Conservation (phyloP, 64 coral and sea anemone genomes). For the Montipora capricornis region DNA sequence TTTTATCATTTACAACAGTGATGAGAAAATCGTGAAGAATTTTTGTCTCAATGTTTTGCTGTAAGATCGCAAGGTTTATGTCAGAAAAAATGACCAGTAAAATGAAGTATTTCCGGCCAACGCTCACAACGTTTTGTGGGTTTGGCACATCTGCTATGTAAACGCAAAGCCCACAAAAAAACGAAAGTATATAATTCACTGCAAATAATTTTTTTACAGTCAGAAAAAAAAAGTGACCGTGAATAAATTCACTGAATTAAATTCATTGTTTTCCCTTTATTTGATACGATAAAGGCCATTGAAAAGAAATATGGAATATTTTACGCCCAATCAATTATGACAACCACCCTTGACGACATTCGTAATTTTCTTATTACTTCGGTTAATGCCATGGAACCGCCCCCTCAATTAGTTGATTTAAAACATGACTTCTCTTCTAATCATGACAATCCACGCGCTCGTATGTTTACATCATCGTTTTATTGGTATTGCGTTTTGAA, state of each 20-base stretch:
- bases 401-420: conserved; percentile 59
- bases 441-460: not conserved
- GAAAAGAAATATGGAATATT: conserved; percentile 25
- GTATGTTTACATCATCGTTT: not conserved
- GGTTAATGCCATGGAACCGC: conserved; percentile 34
- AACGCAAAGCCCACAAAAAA: not conserved
- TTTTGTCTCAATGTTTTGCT: too few relatives aligned
- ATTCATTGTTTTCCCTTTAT: not conserved
- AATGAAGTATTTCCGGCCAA: not conserved
- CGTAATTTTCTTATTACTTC: conserved; percentile 45
- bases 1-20: too few relatives aligned
- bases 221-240: not conserved
- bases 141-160: not conserved
- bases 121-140: not conserved
- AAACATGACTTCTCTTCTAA: conserved; percentile 27
- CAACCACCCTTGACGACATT: conserved; percentile 37
- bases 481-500: not conserved
- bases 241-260: not conserved
- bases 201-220: not conserved
- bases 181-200: not conserved
- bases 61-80: too few relatives aligned
- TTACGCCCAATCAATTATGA: conserved; percentile 12
- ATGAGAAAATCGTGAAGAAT: too few relatives aligned
- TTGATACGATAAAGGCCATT: not conserved
- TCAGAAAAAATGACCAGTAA: too few relatives aligned